phyloP scores from a whole-genome alignment of 2,888 invertebrate species.

The Vesta saturnalis region DNA sequence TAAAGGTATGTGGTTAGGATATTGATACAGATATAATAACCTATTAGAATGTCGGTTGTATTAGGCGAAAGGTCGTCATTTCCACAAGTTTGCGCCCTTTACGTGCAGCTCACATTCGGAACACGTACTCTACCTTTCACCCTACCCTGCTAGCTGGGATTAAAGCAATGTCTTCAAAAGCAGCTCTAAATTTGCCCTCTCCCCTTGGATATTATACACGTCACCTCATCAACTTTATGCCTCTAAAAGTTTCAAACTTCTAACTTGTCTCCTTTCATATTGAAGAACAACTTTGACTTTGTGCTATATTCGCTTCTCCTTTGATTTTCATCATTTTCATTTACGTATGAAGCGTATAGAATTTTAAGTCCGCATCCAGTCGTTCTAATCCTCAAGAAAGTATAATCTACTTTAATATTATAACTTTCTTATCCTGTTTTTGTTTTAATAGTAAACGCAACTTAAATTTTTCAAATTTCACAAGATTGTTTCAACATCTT shows the following conservation, averaged over 20 bases:
- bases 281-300: conserved; percentile 30
- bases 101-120: conserved; percentile 33
- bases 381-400: too few relatives aligned
- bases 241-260: conserved; percentile 35
- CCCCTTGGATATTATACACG: conserved; percentile 42
- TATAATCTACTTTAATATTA: too few relatives aligned
- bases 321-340: conserved; percentile 31
- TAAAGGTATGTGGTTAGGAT: conserved; percentile 23
- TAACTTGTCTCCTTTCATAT: conserved; percentile 39
- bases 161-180: conserved; percentile 48
- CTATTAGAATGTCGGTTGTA: conserved; percentile 29
- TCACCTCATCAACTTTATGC: conserved; percentile 44
- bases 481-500: too few relatives aligned
- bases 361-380: conserved; percentile 29
- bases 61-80: conserved; percentile 29
- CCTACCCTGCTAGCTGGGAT: conserved; percentile 43
- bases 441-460: too few relatives aligned
- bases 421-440: too few relatives aligned
- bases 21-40: conserved; percentile 30
- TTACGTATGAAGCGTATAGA: conserved; percentile 19
- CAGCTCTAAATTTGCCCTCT: conserved; percentile 44
- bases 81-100: conserved; percentile 30
- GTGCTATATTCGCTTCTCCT: conserved; percentile 20
- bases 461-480: too few relatives aligned
- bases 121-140: conserved; percentile 42